Base-by-base conservation (phyloP, 2,113 vertebrate genomes). In the Agelaius phoeniceus region DNA sequence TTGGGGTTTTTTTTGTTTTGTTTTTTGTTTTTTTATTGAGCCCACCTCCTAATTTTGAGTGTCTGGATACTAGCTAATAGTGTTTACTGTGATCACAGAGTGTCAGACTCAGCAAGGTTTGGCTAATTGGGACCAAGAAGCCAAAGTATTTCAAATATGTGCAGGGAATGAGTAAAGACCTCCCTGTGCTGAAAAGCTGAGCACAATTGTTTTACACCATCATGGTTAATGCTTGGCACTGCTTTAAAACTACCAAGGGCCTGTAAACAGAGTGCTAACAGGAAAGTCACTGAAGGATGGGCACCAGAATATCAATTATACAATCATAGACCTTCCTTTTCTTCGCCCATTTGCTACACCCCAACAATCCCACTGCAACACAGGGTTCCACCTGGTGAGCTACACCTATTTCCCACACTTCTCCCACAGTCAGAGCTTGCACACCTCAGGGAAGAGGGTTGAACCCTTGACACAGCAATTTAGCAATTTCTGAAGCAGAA, bases 91-190 rank as follows among this genome's bases (percentile, higher is more conserved):
- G 41, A 59, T 65, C 80, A 82, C 48, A 69, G 49, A 91, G 68
- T 26, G 30, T 86, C 83, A 86, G 52, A 54, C 49, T 72, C 58
- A 51, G n/a, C 76, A 79, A 78, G 37, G n/a, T 93, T 93, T 61
- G 52, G 52, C 35, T 96, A 80, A 80, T 21, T 66, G 30, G 63
- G 65, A 75, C 79, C 57, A 84, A 96, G 93, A 94, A 86, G 52
- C 27, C 43, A 37, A 96, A 90, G 75, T 74, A 88, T 96, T 97
- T 93, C 82, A 97, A 76, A 33, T 78, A 75, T 46, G 49, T 46
- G 13, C 15, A 5, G 37, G 28, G 37, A 95, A 73, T 1, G 12
- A 80, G 28, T 61, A 27, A 77, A 90, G 79, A 81, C n/a, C 28
- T 84, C 85, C 21, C 11, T 6, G 27, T 17, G 22, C 24, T 54